Evolutionary conservation across 2,888 invertebrate genomes (phyloP).

Genomic region (Lampropteryx suffumata): DNA sequence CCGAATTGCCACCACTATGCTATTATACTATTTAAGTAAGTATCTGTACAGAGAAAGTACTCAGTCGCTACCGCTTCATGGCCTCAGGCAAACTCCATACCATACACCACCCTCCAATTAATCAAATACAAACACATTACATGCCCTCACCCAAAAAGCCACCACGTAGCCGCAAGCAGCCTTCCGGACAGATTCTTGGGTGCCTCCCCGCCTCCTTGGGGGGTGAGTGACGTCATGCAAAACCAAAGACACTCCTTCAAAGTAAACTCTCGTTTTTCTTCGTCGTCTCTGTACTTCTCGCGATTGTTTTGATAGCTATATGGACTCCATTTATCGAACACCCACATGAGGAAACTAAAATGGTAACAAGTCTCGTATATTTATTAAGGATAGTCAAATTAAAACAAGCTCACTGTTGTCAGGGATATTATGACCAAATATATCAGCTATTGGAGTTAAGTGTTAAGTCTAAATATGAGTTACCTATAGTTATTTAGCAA

Average conservation of each 20-base stretch:
- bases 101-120: background rate
- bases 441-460: no score
- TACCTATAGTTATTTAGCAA: no score
- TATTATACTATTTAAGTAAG: no score
- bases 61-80: no score
- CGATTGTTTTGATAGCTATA: constrained; percentile 98
- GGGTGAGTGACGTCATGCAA: constrained; percentile 98
- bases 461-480: no score
- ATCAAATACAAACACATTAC: background rate
- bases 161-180: constrained; percentile 98
- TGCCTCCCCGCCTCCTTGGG: constrained; percentile 97
- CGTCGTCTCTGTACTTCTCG: constrained; percentile 95
- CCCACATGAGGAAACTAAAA: constrained; percentile 94
- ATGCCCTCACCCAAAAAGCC: constrained; percentile 91
- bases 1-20: no score
- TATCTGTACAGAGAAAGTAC: no score
- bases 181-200: constrained; percentile 98
- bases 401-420: no score
- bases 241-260: constrained; percentile 99
- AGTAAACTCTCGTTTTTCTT: constrained; percentile 96
- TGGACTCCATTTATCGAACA: constrained; percentile 98
- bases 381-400: no score
- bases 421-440: no score
- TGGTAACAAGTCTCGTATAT: background rate
- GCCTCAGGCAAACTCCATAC: no score